These are phyloP conservation scores for Deroptyus accipitrinus DNA, from an alignment of 2,113 vertebrate species.

Conservation along the genomic window DNA sequence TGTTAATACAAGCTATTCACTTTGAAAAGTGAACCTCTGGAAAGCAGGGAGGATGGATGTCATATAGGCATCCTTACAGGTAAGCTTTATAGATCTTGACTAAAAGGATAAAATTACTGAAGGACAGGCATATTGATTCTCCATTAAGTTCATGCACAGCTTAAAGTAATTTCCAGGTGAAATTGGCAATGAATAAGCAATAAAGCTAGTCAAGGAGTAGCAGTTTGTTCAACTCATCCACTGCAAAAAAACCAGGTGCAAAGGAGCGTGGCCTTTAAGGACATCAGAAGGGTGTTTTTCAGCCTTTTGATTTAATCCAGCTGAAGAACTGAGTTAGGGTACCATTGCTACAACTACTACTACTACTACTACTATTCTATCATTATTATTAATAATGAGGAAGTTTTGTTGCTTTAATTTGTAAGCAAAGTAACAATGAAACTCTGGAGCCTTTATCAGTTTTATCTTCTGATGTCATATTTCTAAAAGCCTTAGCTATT, in stretches of 20 bases:
- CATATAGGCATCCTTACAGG: not conserved
- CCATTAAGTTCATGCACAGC: not conserved
- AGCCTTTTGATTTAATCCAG: not conserved
- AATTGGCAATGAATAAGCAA: not conserved
- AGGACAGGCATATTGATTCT: not conserved
- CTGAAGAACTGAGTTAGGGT: not conserved
- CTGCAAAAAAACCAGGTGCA: not conserved
- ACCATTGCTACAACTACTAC: not conserved
- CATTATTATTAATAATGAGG: not conserved
- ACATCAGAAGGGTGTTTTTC: not conserved
- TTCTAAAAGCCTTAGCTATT: not conserved
- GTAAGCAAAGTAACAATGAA: not conserved
- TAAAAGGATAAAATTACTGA: not conserved
- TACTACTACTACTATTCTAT: too few species aligned
- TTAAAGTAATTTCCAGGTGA: not conserved
- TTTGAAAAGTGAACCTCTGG: not conserved
- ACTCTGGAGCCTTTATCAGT: not conserved
- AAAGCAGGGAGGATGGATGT: not conserved
- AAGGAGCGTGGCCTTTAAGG: not conserved
- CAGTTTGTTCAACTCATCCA: not conserved
- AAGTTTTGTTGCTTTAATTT: not conserved
- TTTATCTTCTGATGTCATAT: not conserved
- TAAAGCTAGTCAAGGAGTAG: not conserved
- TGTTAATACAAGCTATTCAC: not conserved
- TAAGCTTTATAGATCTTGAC: not conserved